These are phyloP conservation scores for Phytoseiulus persimilis DNA, from an alignment of 2,888 invertebrate genomes.

Conservation along the genomic window DNA sequence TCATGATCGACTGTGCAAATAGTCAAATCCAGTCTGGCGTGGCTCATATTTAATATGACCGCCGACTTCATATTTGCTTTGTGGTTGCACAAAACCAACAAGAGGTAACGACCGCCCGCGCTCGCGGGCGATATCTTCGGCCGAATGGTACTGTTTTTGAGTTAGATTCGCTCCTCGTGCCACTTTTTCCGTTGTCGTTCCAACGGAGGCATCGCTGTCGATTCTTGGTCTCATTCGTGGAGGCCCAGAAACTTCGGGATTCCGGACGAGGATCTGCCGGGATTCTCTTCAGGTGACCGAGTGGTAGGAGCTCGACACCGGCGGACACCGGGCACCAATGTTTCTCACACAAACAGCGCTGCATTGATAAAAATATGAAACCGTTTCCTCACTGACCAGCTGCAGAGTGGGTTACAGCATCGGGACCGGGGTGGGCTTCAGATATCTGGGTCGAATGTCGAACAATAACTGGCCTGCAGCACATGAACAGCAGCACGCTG, in stretches of 20 bases:
- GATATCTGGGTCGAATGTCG: slow-evolving; percentile 5
- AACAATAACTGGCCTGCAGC: background rate
- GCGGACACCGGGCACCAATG: background rate
- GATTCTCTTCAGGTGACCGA: background rate
- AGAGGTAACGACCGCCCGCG: background rate
- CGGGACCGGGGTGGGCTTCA: background rate
- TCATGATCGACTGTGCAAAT: background rate
- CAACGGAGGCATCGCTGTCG: no score
- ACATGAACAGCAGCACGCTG: background rate
- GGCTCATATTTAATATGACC: background rate
- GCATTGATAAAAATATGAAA: slow-evolving; percentile 5
- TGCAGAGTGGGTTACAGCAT: background rate
- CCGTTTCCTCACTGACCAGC: slow-evolving; percentile 5
- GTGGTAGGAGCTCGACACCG: background rate
- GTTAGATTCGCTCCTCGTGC: no score
- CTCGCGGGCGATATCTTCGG: background rate
- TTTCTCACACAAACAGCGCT: background rate
- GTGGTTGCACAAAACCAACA: background rate
- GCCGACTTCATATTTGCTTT: background rate
- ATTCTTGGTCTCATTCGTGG: background rate
- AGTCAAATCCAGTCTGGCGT: background rate
- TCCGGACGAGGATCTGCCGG: background rate
- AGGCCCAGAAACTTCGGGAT: background rate
- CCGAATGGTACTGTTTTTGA: background rate
- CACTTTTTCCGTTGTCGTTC: no score